phyloP scores from a whole-genome alignment of 1,140 invertebrate species.

The Heliconius eleuchia region DNA sequence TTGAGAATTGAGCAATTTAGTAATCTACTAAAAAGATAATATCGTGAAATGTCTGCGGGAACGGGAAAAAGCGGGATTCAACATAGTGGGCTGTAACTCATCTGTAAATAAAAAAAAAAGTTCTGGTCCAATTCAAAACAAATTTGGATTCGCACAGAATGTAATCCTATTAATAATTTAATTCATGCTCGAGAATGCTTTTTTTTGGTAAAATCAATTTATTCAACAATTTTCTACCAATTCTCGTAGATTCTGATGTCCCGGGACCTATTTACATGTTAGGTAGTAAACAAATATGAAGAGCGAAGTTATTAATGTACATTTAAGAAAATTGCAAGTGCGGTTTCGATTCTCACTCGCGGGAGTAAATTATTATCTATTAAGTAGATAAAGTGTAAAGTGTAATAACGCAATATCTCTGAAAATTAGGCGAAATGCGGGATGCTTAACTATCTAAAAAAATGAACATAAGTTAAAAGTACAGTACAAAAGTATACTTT shows the following conservation, averaged over 20 bases:
- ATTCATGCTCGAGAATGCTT: neutral
- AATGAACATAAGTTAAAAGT: too few relatives aligned
- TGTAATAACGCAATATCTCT: too few relatives aligned
- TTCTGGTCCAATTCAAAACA: neutral
- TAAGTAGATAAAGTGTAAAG: too few relatives aligned
- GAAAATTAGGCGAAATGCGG: too few relatives aligned
- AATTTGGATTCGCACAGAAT: neutral
- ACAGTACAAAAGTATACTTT: too few relatives aligned
- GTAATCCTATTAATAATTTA: neutral
- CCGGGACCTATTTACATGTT: neutral
- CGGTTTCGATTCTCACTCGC: too few relatives aligned
- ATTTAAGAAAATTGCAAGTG: neutral
- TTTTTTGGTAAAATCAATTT: neutral
- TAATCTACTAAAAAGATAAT: too few relatives aligned
- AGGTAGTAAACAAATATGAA: neutral
- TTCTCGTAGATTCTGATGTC: slow-evolving; percentile 12
- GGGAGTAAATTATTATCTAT: too few relatives aligned
- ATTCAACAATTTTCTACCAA: neutral
- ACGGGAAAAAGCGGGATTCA: too few relatives aligned
- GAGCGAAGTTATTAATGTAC: neutral
- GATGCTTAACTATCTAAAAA: too few relatives aligned
- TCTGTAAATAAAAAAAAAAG: neutral
- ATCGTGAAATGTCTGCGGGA: too few relatives aligned
- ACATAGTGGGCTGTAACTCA: neutral
- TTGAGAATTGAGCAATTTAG: too few relatives aligned